Evolutionary conservation across 1,140 invertebrate species (phyloP).

Genomic region (Caerostris darwini): DNA sequence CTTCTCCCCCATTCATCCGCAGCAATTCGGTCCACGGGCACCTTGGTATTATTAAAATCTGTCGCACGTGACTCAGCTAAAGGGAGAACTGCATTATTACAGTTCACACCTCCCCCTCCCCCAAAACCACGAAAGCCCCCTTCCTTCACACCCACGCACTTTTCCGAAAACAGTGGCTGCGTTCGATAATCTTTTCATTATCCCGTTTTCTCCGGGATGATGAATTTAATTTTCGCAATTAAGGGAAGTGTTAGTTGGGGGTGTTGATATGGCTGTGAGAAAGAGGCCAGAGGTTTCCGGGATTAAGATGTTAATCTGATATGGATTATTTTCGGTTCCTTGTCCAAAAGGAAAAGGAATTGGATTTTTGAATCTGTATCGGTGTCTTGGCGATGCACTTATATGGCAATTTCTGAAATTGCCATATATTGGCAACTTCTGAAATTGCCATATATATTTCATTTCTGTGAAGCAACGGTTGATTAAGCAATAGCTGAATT

Average conservation of each 20-base stretch:
- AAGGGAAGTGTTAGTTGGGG: conserved; percentile 13
- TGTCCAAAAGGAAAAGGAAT: no score
- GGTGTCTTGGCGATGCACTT: no score
- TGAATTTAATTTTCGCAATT: conserved; percentile 41
- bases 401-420: no score
- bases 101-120: background rate
- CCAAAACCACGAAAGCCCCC: background rate
- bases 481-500: no score
- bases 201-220: background rate
- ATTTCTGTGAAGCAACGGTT: no score
- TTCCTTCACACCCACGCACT: background rate
- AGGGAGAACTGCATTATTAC: background rate
- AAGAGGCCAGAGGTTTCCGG: background rate
- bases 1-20: background rate
- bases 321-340: no score
- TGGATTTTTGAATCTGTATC: no score
- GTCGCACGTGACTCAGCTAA: conserved; percentile 6
- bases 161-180: background rate
- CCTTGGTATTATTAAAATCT: conserved; percentile 33
- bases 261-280: background rate
- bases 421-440: no score
- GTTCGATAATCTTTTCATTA: conserved; percentile 38
- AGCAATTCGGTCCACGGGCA: background rate
- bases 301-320: background rate
- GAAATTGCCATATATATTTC: no score